These are phyloP conservation scores for Blastomussa wellsi DNA, from an alignment of 92 coral and sea anemone species.

Conservation along the genomic window DNA sequence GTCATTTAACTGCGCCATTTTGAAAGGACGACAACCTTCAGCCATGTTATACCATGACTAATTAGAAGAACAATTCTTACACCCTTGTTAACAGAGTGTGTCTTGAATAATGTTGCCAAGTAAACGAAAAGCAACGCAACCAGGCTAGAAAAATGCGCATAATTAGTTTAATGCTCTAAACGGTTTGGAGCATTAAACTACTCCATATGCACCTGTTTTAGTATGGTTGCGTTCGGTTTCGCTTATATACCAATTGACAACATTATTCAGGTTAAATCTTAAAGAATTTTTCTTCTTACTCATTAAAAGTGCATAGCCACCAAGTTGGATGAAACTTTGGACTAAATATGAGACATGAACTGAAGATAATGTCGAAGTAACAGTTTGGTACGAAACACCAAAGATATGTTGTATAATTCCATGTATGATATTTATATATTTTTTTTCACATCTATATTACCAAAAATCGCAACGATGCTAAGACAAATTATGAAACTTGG, in stretches of 20 bases:
- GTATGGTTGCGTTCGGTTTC: background rate
- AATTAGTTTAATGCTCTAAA: no score
- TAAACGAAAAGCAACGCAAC: no score
- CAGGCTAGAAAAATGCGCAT: no score
- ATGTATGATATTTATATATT: no score
- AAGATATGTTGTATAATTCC: background rate
- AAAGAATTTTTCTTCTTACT: background rate
- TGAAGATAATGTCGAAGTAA: background rate
- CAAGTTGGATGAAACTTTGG: background rate
- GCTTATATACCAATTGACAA: background rate
- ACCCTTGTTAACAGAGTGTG: no score
- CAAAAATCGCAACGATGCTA: background rate
- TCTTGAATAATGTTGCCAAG: no score
- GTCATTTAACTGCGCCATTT: background rate
- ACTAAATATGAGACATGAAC: background rate
- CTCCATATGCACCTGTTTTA: background rate
- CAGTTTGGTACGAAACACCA: background rate
- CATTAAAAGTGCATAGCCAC: background rate
- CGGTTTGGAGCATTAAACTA: background rate
- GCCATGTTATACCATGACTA: no score
- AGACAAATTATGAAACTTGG: background rate
- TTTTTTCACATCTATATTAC: no score
- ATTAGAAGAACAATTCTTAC: no score
- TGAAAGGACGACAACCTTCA: background rate
- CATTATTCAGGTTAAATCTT: background rate